phyloP scores from a whole-genome alignment of 1,140 invertebrate species.

The Drosophila ananassae region DNA sequence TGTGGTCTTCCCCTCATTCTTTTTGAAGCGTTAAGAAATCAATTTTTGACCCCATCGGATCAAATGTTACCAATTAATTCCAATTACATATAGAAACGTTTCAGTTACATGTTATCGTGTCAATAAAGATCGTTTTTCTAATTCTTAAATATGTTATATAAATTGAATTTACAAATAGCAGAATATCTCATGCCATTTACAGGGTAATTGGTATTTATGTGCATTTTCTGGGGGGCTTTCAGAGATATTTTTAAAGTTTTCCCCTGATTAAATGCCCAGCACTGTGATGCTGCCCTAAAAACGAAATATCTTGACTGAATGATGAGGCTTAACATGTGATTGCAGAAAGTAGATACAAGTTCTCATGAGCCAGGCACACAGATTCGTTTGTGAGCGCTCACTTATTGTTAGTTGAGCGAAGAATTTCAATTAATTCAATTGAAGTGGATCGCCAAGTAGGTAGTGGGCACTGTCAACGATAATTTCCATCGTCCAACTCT shows the following conservation, averaged over 20 bases:
- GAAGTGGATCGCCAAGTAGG: slow-evolving; percentile 50
- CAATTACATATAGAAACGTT: slow-evolving; percentile 2
- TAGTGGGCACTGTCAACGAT: slow-evolving; percentile 23
- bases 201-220: background rate
- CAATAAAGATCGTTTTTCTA: slow-evolving; percentile 2
- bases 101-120: background rate
- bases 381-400: slow-evolving; percentile 40
- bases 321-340: slow-evolving; percentile 32
- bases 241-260: background rate
- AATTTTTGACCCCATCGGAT: background rate
- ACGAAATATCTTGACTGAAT: slow-evolving; percentile 17
- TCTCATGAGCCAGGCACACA: slow-evolving; percentile 30
- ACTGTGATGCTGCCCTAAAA: slow-evolving; percentile 31
- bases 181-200: background rate
- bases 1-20: background rate
- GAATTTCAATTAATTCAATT: slow-evolving; percentile 83
- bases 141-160: background rate
- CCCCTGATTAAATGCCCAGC: background rate
- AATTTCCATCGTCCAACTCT: slow-evolving; percentile 26
- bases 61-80: slow-evolving; percentile 9
- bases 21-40: background rate
- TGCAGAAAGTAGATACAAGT: slow-evolving; percentile 32
- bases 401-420: slow-evolving; percentile 61
- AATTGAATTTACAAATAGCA: background rate
- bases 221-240: background rate